phyloP scores from a whole-genome alignment of 1,140 invertebrate species.

The Lepidostoma basale region DNA sequence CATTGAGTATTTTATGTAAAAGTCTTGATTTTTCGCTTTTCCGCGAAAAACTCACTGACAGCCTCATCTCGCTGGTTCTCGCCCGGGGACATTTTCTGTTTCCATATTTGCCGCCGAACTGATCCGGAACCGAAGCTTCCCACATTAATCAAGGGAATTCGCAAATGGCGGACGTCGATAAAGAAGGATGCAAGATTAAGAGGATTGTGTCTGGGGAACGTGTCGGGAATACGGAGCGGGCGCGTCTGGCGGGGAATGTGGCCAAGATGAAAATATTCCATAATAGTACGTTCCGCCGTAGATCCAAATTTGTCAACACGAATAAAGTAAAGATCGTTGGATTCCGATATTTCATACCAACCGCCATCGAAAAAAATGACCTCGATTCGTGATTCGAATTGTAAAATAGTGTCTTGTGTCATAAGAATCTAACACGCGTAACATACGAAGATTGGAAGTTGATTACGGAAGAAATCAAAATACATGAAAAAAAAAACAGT shows the following conservation, averaged over 20 bases:
- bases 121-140: not conserved
- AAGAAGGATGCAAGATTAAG: constrained; percentile 29
- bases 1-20: too few relatives aligned
- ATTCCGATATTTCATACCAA: too few relatives aligned
- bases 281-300: not conserved
- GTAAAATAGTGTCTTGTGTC: too few relatives aligned
- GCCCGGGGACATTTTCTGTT: constrained; percentile 13
- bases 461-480: too few relatives aligned
- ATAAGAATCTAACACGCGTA: too few relatives aligned
- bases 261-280: not conserved
- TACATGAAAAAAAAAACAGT: too few relatives aligned
- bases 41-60: too few relatives aligned
- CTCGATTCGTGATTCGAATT: too few relatives aligned
- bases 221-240: not conserved
- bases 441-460: too few relatives aligned
- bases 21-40: too few relatives aligned
- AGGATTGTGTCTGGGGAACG: constrained; percentile 6
- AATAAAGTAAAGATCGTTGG: not conserved
- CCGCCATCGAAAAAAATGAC: too few relatives aligned
- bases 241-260: constrained; percentile 1
- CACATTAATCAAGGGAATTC: constrained; percentile 22
- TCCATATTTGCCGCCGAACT: constrained; percentile 6
- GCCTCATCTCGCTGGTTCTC: too few relatives aligned
- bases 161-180: constrained; percentile 16
- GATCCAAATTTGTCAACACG: not conserved